These are phyloP conservation scores for Paraescarpia echinospica DNA, from an alignment of 1,140 invertebrate genomes.

Conservation along the genomic window DNA sequence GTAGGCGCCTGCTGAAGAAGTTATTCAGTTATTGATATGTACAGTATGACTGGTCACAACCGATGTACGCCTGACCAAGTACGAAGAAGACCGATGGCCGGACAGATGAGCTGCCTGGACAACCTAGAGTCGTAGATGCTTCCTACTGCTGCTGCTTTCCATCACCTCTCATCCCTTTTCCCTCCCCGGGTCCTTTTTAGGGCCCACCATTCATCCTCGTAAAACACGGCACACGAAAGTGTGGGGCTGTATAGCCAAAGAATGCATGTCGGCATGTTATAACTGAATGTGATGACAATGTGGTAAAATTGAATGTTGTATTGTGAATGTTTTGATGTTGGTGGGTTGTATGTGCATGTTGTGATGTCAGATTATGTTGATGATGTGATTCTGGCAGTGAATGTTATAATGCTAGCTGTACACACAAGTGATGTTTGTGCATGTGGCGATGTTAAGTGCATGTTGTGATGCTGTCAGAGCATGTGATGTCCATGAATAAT, in stretches of 20 bases:
- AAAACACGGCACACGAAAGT: conserved; percentile 12
- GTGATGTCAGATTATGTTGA: background rate
- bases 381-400: background rate
- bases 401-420: background rate
- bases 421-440: background rate
- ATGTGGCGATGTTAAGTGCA: background rate
- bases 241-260: background rate
- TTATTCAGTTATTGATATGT: background rate
- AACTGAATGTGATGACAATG: too few relatives aligned
- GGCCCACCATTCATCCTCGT: conserved; percentile 36
- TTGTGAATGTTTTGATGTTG: background rate
- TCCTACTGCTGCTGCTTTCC: background rate
- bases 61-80: background rate
- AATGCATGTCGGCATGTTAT: too few relatives aligned
- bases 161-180: background rate
- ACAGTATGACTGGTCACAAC: background rate
- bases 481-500: background rate
- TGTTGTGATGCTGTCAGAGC: background rate
- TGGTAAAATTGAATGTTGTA: too few relatives aligned
- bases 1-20: background rate
- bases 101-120: background rate
- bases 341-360: background rate
- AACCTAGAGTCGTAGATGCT: background rate
- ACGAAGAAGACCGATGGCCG: background rate
- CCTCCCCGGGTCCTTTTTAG: conserved; percentile 37